Base-by-base conservation (phyloP, 2,888 invertebrate species). In the Noctua comes region DNA sequence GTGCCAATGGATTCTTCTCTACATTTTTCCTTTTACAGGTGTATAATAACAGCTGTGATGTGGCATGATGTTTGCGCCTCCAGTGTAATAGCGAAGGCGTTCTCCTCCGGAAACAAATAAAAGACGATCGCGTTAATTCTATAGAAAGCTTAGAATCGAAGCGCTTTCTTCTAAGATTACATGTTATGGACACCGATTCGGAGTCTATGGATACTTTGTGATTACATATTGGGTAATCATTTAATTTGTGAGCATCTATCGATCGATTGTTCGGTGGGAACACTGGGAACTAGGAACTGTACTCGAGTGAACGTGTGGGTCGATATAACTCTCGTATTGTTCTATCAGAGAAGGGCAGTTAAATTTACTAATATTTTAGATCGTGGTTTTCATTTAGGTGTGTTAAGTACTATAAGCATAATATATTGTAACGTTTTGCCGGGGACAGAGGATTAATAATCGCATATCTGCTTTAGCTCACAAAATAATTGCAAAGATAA, bases 51-150 rank as follows among this genome's bases (percentile, higher is more conserved):
- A 71, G 73, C 59, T 65, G 46, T 73, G 36, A 59, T 59, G 13
- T n/a, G 78, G 65, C 72, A 66, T 76, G 76, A 76, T 76, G 84
- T 85, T 85, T 83, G 79, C 87, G 71, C 87, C 80, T 83, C 69
- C 40, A 74, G 59, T 86, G 71, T 88, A 86, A 86, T 88, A 77
- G 84, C 74, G 62, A 65, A 51, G 74, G 72, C 80, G 74, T 77
- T 83, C 82, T 80, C 74, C 78, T 82, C 73, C 84, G 88, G 86
- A 83, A 84, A 86, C 86, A 83, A 89, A 88, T 88, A 89, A 86
- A 86, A 89, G 76, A 78, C 73, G 76, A 80, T 82, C 74, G 82
- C 83, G 76, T 87, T 88, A 89, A 88, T 89, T 86, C 81, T 76
- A 85, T 86, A 85, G 89, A 86, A 89, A 86, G 89, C 80, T 76